Evolutionary conservation across 2,888 invertebrate genomes (phyloP).

Genomic region (Drosophila paranaensis): DNA sequence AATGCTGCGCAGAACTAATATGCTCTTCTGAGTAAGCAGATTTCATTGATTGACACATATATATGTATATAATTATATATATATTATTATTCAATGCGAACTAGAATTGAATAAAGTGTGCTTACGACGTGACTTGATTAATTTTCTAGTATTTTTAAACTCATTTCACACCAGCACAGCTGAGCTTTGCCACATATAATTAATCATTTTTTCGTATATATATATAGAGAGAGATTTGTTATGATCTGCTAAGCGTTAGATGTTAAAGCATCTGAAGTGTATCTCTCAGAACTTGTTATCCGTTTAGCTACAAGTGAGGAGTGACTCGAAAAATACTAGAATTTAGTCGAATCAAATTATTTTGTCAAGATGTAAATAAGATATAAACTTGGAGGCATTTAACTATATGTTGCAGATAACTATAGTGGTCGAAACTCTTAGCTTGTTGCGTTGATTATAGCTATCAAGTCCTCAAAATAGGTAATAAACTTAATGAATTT

Average conservation of each 20-base stretch:
- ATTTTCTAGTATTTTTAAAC: not conserved
- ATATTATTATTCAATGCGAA: not conserved
- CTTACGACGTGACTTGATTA: not conserved
- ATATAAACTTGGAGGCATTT: not conserved
- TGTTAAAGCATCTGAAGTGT: not conserved
- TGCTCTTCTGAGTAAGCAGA: not conserved
- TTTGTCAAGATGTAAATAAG: not conserved
- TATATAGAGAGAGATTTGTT: not conserved
- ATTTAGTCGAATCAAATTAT: not conserved
- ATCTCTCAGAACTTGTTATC: not conserved
- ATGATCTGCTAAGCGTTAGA: not conserved
- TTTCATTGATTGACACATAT: not conserved
- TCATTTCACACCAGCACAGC: not conserved
- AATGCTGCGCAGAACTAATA: not conserved
- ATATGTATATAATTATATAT: not conserved
- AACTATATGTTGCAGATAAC: not conserved
- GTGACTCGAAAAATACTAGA: not conserved
- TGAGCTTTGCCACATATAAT: not conserved
- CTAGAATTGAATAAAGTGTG: not conserved
- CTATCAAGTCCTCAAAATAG: not conserved
- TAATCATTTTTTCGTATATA: not conserved
- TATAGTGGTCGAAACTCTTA: not conserved
- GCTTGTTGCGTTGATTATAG: not conserved
- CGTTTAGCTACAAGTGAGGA: not conserved
- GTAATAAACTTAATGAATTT: not conserved